phyloP scores from a whole-genome alignment of 2,797 vertebrate genomes.

The Cuculus canorus region DNA sequence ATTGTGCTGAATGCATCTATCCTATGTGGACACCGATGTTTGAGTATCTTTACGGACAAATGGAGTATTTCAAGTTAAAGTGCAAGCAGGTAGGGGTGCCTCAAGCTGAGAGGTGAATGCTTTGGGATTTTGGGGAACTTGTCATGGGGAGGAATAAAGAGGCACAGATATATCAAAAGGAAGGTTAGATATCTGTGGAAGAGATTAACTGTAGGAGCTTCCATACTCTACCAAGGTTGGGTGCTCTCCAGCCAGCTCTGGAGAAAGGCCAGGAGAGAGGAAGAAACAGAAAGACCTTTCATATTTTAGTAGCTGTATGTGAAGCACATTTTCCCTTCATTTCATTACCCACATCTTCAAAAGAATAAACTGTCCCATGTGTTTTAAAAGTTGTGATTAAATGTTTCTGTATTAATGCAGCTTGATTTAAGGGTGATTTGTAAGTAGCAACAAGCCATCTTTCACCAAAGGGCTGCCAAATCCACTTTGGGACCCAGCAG shows the following conservation, averaged over 20 bases:
- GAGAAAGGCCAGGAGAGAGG: not conserved
- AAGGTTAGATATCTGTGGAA: not conserved
- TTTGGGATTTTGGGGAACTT: accelerated
- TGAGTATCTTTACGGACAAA: not conserved
- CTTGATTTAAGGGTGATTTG: not conserved
- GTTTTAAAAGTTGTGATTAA: not conserved
- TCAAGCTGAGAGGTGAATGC: not conserved
- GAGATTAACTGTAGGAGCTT: not conserved
- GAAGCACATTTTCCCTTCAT: not conserved
- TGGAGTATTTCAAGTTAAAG: not conserved
- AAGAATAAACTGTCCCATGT: not conserved
- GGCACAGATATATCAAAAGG: not conserved
- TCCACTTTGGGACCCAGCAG: not conserved
- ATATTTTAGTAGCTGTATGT: not conserved
- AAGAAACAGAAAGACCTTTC: not conserved
- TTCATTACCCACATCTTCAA: not conserved
- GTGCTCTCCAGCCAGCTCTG: not conserved
- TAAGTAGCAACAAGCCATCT: not conserved
- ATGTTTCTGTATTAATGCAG: not conserved
- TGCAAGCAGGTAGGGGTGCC: not conserved
- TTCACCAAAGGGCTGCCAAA: not conserved
- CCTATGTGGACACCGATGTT: accelerated
- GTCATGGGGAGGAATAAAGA: not conserved
- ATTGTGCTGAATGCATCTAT: not conserved
- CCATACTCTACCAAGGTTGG: not conserved